These are phyloP conservation scores for Pholis gunnellus DNA, from an alignment of 2,113 vertebrate species.

Conservation along the genomic window DNA sequence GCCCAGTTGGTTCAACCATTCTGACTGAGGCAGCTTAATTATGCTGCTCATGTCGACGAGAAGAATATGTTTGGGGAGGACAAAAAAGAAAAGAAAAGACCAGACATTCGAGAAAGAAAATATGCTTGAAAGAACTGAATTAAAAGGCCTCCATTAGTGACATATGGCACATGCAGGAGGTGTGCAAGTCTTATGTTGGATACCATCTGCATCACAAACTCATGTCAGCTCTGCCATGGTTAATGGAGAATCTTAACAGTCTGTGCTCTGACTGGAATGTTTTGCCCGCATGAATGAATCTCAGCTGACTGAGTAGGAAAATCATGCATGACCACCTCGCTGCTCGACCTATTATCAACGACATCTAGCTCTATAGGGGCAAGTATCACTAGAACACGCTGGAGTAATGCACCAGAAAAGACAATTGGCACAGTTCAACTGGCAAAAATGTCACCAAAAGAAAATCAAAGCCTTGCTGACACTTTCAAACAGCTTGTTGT, in stretches of 20 bases:
- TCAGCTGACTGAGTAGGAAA: conserved; percentile 47
- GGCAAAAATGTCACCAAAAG: neutral
- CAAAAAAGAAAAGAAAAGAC: conserved; percentile 37
- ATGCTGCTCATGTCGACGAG: conserved; percentile 26
- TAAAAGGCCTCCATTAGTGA: conserved; percentile 21
- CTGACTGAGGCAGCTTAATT: conserved; percentile 22
- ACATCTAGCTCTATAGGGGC: neutral
- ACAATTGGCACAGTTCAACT: neutral
- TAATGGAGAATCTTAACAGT: conserved; percentile 18
- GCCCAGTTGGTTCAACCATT: neutral
- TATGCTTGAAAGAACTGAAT: neutral
- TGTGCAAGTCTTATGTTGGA: neutral
- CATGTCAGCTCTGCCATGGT: neutral
- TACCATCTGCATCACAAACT: neutral
- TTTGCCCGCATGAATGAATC: conserved; percentile 55
- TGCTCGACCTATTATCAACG: neutral
- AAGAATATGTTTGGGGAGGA: conserved; percentile 11
- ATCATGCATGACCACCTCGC: neutral
- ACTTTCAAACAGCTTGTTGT: neutral
- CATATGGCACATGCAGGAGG: neutral
- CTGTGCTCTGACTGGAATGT: conserved; percentile 34
- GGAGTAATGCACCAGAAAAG: neutral
- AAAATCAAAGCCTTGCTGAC: neutral
- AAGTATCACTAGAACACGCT: neutral
- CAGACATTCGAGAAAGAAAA: neutral